These are phyloP conservation scores for Lagopus muta DNA, from an alignment of 2,113 vertebrate genomes.

Conservation along the genomic window DNA sequence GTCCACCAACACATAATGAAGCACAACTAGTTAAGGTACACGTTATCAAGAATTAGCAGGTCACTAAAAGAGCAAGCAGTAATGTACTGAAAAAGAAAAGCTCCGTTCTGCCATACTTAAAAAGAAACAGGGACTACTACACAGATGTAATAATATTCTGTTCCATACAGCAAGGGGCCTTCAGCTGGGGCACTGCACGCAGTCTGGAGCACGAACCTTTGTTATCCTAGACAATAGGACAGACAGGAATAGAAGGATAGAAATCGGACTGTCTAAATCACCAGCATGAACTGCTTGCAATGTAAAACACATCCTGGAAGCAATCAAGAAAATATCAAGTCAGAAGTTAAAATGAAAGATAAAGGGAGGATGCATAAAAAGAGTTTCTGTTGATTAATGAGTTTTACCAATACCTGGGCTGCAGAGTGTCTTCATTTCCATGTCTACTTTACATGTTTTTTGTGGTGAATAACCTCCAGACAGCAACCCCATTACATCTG, in stretches of 20 bases:
- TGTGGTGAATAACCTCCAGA: not conserved
- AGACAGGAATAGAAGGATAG: not conserved
- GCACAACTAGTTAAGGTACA: not conserved
- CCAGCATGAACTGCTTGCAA: not conserved
- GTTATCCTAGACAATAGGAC: not conserved
- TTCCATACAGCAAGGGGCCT: not conserved
- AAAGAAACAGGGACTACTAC: not conserved
- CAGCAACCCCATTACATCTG: not conserved
- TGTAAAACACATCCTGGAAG: accelerated
- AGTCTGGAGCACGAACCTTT: not conserved
- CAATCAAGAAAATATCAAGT: accelerated
- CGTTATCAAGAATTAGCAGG: not conserved
- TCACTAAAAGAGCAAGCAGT: not conserved
- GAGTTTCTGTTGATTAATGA: accelerated
- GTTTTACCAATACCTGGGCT: not conserved
- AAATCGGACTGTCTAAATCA: not conserved
- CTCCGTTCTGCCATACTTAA: not conserved
- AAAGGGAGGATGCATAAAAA: not conserved
- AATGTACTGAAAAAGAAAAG: not conserved
- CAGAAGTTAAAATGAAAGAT: not conserved
- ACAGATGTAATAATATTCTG: not conserved
- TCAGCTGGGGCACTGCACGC: not conserved
- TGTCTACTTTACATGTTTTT: not conserved
- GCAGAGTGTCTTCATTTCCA: not conserved
- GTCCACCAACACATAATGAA: not conserved